phyloP scores from a whole-genome alignment of 2,113 vertebrate genomes.

The Calidris pugnax region DNA sequence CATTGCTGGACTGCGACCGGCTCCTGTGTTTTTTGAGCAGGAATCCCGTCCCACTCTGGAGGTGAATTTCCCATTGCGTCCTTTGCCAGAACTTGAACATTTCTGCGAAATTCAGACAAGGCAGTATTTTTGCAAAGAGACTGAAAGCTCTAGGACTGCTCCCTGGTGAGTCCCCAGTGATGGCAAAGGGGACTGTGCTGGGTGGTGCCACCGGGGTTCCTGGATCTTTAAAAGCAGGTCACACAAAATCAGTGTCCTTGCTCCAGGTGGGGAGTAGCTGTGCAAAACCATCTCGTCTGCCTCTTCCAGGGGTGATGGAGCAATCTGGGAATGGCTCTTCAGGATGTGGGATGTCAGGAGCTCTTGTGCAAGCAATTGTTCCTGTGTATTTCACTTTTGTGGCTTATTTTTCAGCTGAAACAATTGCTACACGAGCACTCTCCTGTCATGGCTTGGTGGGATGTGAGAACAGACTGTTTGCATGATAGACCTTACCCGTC shows the following conservation, averaged over 20 bases:
- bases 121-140: not conserved
- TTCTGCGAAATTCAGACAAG: not conserved
- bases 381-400: not conserved
- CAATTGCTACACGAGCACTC: not conserved
- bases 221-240: not conserved
- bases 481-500: accelerated
- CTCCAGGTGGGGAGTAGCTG: not conserved
- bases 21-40: not conserved
- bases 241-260: not conserved
- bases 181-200: not conserved
- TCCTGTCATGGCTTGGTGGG: not conserved
- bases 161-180: not conserved
- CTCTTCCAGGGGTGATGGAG: not conserved
- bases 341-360: not conserved
- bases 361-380: not conserved
- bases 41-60: not conserved
- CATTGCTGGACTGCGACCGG: not conserved
- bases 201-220: accelerated
- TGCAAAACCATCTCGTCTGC: not conserved
- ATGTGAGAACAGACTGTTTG: not conserved
- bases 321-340: not conserved
- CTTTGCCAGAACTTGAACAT: not conserved
- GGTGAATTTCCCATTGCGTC: not conserved
- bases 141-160: not conserved
- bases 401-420: not conserved